Percentiles rank a stretch among this genome's conserved stretches.
Evolutionary conservation across 2,113 vertebrate genomes (phyloP).

Genomic region (Hippocampus mohnikei): DNA sequence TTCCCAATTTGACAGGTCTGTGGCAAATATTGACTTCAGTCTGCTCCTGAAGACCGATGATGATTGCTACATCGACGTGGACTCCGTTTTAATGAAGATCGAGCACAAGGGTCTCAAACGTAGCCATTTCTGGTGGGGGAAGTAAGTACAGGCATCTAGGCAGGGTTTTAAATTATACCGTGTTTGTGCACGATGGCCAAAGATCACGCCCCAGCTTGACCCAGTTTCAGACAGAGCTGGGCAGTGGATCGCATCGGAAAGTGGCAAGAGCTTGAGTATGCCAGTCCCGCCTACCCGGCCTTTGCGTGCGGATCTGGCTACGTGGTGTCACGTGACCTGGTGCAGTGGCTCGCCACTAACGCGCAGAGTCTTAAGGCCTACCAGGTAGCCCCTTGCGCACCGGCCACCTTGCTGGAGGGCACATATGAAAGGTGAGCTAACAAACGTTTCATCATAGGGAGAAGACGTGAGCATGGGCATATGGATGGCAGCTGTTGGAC

Average conservation of each 20-base stretch:
- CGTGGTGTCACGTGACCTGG: constrained; percentile 86
- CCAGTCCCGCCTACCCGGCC: constrained; percentile 91
- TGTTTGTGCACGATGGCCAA: background rate
- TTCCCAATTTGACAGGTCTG: constrained; percentile 74
- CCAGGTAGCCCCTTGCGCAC: constrained; percentile 75
- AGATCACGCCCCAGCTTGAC: constrained; percentile 29
- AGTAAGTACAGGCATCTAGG: constrained; percentile 76
- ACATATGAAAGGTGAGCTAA: background rate
- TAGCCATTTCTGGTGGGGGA: constrained; percentile 95
- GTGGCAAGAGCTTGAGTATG: constrained; percentile 96
- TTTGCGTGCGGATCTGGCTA: constrained; percentile 96
- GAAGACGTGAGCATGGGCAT: constrained; percentile 99
- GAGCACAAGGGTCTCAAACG: constrained; percentile 76
- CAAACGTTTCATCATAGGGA: constrained; percentile 72
- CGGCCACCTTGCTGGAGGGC: background rate
- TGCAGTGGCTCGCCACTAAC: constrained; percentile 90
- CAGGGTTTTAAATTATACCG: background rate
- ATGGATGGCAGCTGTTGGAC: constrained; percentile 97
- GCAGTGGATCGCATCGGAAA: constrained; percentile 94
- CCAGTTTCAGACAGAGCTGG: constrained; percentile 97
- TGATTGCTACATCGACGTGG: constrained; percentile 92
- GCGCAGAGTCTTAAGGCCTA: constrained; percentile 86
- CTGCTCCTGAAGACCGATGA: constrained; percentile 95
- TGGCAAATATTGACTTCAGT: constrained; percentile 81
- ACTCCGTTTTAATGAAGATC: constrained; percentile 85